Evolutionary conservation across 2,797 vertebrate genomes (phyloP), one percentile per base, ranked within the genome.

Genomic region (Pachyuromys duprasi): DNA sequence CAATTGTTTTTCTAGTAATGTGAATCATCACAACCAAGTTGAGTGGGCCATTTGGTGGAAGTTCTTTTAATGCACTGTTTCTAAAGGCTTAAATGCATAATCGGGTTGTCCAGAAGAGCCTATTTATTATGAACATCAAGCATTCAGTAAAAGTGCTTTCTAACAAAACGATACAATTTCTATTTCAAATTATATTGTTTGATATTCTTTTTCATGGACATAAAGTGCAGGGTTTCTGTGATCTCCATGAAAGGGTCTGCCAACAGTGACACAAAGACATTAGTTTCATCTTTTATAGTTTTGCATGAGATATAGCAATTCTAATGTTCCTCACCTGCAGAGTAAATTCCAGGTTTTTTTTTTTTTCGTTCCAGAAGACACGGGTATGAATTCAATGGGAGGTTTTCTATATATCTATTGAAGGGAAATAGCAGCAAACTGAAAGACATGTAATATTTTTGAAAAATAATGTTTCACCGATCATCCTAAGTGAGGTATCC

Each of bases 111-210:
- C 53, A 79, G 70, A 95, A 93, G 57, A 92, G 53, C 22, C 49
- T 91, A 13, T 89, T 91, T 87, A 76, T 80, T 80, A 36, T 83
- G 57, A 91, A 55, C 42, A 96, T 12, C 53, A 82, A 75, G 22
- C 42, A 82, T 94, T 93, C 70, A 33, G 45, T 74, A 57, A 72
- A 83, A 89, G 63, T 49, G 74, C 42, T 89, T 76, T 84, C 76
- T 90, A 81, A 90, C 7, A 74, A 95, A 89, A 89, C 69, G 57
- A 84, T 78, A 18, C 6, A 57, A 87, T 95, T 94, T 79, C 75
- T 92, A 60, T 65, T 93, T 83, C 26, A 95, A 89, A 89, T 94
- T 81, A 76, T 67, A 60, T 95, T 81, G 45, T 60, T 95, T 86
- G 22, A n/a, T 91, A 91, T 88, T 49, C 11, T 78, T 67, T 89